Evolutionary conservation across 2,113 vertebrate species (phyloP).

Genomic region (Haemorhous mexicanus): DNA sequence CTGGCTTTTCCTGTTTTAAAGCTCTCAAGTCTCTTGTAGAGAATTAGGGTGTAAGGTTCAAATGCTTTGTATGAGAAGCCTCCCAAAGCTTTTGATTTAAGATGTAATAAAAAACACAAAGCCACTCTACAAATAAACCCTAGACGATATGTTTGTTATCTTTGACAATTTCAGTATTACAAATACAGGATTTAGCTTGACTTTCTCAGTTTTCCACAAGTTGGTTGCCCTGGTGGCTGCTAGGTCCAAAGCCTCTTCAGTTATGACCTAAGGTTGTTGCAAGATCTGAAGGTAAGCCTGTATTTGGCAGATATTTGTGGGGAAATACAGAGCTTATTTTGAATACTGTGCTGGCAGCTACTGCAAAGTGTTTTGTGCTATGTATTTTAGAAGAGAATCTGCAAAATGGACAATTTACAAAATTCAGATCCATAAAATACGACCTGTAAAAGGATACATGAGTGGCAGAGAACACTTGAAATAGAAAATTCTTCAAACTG

Average conservation of each 20-base stretch:
- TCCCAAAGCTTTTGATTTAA: background rate
- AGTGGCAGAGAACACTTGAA: background rate
- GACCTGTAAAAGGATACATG: background rate
- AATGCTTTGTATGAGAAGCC: background rate
- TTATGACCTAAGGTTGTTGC: background rate
- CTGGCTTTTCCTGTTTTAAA: background rate
- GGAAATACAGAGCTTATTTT: background rate
- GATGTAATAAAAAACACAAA: background rate
- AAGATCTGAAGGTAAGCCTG: background rate
- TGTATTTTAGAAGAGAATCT: background rate
- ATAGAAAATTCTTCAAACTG: background rate
- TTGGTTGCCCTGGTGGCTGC: background rate
- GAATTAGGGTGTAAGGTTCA: background rate
- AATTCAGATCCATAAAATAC: background rate
- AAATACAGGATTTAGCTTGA: background rate
- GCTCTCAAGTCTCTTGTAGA: background rate
- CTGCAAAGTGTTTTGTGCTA: background rate
- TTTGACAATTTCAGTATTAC: background rate
- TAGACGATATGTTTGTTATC: background rate
- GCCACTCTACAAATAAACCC: background rate
- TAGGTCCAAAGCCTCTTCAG: background rate
- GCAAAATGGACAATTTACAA: background rate
- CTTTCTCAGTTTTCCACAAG: background rate
- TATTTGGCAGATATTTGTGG: background rate
- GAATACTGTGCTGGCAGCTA: background rate